These are phyloP conservation scores for Temnothorax longispinosus DNA, from an alignment of 1,140 invertebrate species.

Conservation along the genomic window DNA sequence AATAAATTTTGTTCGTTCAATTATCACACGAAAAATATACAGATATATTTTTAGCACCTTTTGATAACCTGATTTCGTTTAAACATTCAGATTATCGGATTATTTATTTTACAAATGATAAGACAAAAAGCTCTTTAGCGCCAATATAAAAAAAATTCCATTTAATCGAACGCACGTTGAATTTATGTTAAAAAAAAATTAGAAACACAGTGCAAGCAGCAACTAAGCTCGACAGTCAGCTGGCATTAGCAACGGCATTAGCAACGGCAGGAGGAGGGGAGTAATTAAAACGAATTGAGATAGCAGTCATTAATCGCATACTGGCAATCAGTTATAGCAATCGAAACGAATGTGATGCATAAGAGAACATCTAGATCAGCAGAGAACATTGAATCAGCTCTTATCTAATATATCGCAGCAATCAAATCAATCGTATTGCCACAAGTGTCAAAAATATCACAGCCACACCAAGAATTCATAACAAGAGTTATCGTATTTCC, in stretches of 20 bases:
- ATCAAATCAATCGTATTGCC: not conserved
- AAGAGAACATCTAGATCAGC: constrained; percentile 20
- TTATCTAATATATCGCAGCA: not conserved
- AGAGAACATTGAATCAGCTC: not conserved
- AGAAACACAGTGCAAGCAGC: constrained; percentile 14
- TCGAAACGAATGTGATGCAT: not conserved
- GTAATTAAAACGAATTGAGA: constrained; percentile 3
- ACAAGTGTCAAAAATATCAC: not conserved
- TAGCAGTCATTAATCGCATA: not conserved
- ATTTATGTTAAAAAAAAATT: not conserved
- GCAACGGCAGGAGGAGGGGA: not conserved
- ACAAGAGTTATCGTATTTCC: not conserved
- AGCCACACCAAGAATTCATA: not conserved
- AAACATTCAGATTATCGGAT: not conserved
- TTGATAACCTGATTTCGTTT: not conserved
- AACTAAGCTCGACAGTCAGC: constrained; percentile 2
- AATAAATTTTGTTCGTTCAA: not conserved
- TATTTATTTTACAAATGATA: not conserved
- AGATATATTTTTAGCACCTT: not conserved
- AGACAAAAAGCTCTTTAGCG: not conserved
- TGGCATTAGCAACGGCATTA: constrained; percentile 24
- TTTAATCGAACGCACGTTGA: not conserved
- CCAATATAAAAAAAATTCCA: not conserved
- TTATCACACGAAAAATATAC: not conserved
- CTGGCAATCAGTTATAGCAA: not conserved